Evolutionary conservation across 2,797 vertebrate genomes (phyloP), one percentile per base, ranked within the genome.

Genomic region (Anniella stebbinsi): DNA sequence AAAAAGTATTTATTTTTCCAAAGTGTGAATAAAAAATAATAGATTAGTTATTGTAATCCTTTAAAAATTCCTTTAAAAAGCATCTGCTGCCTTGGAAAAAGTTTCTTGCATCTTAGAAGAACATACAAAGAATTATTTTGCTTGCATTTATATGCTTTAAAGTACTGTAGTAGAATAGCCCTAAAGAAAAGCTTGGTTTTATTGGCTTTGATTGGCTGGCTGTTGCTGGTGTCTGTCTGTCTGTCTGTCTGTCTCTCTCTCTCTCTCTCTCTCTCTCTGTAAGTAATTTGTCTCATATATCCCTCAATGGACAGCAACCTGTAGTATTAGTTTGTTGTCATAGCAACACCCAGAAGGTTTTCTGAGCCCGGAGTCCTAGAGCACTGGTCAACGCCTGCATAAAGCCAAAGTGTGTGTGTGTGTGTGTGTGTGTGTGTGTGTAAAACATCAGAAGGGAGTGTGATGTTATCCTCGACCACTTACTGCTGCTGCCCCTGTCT

Each of bases 291-390:
- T 87, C 66, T 83, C 45, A 70, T 87, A 87, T 48, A 70, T 84
- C 86, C 86, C 84, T 87, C 89, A 87, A 41, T 87, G 80, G 86
- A 87, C 81, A 90, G 85, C 86, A 90, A 90, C 89, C 72, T 87
- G 89, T 90, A 77, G 89, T 87, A 90, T 72, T 78, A 70, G 89
- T 83, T 84, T 60, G 89, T 90, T 90, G 78, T 80, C 81, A 87
- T 90, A 66, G 80, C 80, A 90, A 90, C 89, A 69, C 36, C 60
- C 60, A 13, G 86, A 84, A 78, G 86, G 48, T 25, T 83, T 84
- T 69, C 89, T 38, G 48, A 70, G 83, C 85, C 73, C 60, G n/a
- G 84, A 83, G 83, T 87, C 78, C 45, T 69, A 83, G 60, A 90
- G 85, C 36, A 28, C 33, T 76, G 80, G 89, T 60, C 86, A 87